These are phyloP conservation scores for Ladona fulva DNA, from an alignment of 1,140 invertebrate species.

Conservation along the genomic window DNA sequence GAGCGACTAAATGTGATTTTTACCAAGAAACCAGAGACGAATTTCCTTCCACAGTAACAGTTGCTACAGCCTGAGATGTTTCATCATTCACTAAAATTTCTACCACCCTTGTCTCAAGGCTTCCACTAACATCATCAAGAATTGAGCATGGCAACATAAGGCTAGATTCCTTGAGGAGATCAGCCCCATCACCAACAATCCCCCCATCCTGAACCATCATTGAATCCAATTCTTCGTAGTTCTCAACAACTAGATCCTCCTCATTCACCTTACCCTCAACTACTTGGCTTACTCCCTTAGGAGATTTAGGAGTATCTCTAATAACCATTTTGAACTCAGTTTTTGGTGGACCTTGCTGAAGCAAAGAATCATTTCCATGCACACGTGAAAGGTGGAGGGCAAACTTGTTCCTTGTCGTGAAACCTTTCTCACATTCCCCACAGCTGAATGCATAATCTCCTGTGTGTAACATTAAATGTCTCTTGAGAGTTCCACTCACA, in stretches of 20 bases:
- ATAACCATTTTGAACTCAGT: slow-evolving; percentile 19
- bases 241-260: slow-evolving; percentile 15
- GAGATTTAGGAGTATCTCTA: background rate
- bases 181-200: background rate
- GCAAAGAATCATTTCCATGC: slow-evolving; percentile 15
- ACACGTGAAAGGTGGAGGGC: slow-evolving; percentile 22
- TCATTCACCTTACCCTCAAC: slow-evolving; percentile 11
- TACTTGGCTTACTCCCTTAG: background rate
- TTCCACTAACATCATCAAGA: slow-evolving; percentile 15
- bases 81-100: slow-evolving; percentile 21
- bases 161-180: slow-evolving; percentile 5
- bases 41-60: slow-evolving; percentile 20
- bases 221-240: slow-evolving; percentile 8
- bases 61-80: slow-evolving; percentile 18
- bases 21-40: background rate
- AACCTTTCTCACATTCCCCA: slow-evolving; percentile 23
- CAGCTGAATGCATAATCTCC: slow-evolving; percentile 25
- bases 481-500: slow-evolving; percentile 23
- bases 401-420: slow-evolving; percentile 24
- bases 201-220: background rate
- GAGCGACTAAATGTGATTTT: too few species aligned
- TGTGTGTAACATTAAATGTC: slow-evolving; percentile 26
- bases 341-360: slow-evolving; percentile 15
- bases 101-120: slow-evolving; percentile 17
- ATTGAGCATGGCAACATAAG: slow-evolving; percentile 16